Evolutionary conservation across 2,888 invertebrate species (phyloP).

Genomic region (Meliscaeva auricollis): DNA sequence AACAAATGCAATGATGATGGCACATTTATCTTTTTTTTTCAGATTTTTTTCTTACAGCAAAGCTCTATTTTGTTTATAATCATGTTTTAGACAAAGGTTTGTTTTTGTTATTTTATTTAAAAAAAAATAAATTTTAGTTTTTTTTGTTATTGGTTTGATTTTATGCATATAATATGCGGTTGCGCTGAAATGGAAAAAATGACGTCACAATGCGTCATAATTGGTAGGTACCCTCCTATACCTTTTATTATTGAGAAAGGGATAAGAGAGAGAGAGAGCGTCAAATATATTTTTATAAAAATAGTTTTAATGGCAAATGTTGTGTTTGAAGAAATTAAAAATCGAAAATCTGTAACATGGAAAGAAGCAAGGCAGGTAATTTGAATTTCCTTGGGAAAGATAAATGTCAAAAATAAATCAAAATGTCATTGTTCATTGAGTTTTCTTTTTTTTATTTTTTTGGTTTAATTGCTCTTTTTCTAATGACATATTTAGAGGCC

Average conservation of each 20-base stretch:
- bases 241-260: slow-evolving; percentile 32
- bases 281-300: slow-evolving; percentile 34
- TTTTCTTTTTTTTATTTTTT: not conserved
- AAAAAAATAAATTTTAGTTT: slow-evolving; percentile 23
- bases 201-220: slow-evolving; percentile 76
- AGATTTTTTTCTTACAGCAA: slow-evolving; percentile 20
- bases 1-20: slow-evolving; percentile 55
- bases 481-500: not conserved
- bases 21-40: slow-evolving; percentile 38
- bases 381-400: not conserved
- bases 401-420: slow-evolving; percentile 14
- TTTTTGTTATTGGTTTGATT: slow-evolving; percentile 30
- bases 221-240: slow-evolving; percentile 4
- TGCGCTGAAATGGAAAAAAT: slow-evolving; percentile 63
- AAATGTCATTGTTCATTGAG: no score
- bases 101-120: slow-evolving; percentile 16
- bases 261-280: not conserved
- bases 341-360: slow-evolving; percentile 30
- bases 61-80: slow-evolving; percentile 51
- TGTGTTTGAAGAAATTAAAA: not conserved
- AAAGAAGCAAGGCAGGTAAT: not conserved
- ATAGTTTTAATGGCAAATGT: slow-evolving; percentile 63
- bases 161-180: slow-evolving; percentile 59
- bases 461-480: not conserved
- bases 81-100: slow-evolving; percentile 52